A percentile compares a stretch with the other conserved stretches of the same genome.
phyloP scores from a whole-genome alignment of 92 coral and sea anemone genomes.

The Ricordea florida region DNA sequence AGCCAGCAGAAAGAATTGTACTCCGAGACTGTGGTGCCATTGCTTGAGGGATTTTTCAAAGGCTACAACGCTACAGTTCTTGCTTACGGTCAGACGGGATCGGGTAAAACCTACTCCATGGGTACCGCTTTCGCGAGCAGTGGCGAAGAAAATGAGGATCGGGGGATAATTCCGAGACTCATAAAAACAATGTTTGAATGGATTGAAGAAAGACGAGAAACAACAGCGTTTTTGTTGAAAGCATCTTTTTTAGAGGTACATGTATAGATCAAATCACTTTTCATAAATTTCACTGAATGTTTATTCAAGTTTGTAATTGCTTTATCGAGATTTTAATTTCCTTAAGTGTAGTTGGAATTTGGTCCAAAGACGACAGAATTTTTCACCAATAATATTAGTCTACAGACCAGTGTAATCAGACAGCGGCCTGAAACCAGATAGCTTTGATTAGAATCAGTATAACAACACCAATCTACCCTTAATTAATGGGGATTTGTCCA shows the following conservation, averaged over 20 bases:
- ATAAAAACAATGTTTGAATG: conserved; percentile 66
- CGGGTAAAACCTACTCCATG: conserved; percentile 96
- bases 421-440: no score
- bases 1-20: conserved; percentile 78
- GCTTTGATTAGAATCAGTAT: no score
- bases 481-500: no score
- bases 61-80: conserved; percentile 97
- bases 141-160: conserved; percentile 52
- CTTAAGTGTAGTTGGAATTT: no score
- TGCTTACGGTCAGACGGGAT: conserved; percentile 98
- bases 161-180: conserved; percentile 86
- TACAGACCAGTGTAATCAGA: no score
- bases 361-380: no score
- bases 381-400: no score
- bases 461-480: no score
- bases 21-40: conserved; percentile 71
- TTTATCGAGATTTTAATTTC: no score
- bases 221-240: conserved; percentile 73
- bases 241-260: conserved; percentile 92
- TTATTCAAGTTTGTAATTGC: no score
- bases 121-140: conserved; percentile 85
- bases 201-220: conserved; percentile 71
- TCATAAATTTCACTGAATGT: background rate
- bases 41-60: conserved; percentile 76
- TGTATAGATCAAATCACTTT: background rate